phyloP scores from a whole-genome alignment of 2,888 invertebrate species.

The Leptinotarsa peninsularis region DNA sequence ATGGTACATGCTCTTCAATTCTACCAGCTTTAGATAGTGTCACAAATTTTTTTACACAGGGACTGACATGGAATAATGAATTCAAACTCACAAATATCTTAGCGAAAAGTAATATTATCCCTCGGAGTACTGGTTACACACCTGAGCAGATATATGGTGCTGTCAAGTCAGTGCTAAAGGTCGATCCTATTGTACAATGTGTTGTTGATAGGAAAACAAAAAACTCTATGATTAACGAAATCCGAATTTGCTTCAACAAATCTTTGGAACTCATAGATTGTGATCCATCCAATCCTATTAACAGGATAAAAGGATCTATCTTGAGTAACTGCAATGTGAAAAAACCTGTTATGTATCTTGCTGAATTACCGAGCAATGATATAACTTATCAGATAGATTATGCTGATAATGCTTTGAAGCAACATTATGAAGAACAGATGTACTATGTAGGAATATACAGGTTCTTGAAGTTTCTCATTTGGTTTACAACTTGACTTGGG shows the following conservation, averaged over 20 bases:
- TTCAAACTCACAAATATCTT: constrained; percentile 75
- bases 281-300: constrained; percentile 67
- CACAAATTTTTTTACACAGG: constrained; percentile 73
- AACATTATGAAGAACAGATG: constrained; percentile 42
- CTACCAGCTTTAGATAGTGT: constrained; percentile 72
- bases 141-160: constrained; percentile 68
- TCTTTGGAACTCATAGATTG: constrained; percentile 74
- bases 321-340: constrained; percentile 73
- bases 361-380: constrained; percentile 63
- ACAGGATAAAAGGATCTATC: constrained; percentile 58
- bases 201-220: constrained; percentile 71
- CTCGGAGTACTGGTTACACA: constrained; percentile 67
- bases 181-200: constrained; percentile 76
- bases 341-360: constrained; percentile 71
- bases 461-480: constrained; percentile 71
- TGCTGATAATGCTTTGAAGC: constrained; percentile 44
- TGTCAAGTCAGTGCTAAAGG: constrained; percentile 69
- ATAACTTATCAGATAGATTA: constrained; percentile 45
- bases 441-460: constrained; percentile 69
- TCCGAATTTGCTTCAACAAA: constrained; percentile 81
- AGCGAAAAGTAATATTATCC: constrained; percentile 70
- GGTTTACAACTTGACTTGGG: constrained; percentile 70
- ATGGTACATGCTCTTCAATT: constrained; percentile 81
- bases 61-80: constrained; percentile 71
- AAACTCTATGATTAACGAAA: constrained; percentile 75